A percentile compares a stretch with the other conserved stretches of the same genome.
Evolutionary conservation across 2,888 invertebrate genomes (phyloP).

Genomic region (Oeneis ivallda): DNA sequence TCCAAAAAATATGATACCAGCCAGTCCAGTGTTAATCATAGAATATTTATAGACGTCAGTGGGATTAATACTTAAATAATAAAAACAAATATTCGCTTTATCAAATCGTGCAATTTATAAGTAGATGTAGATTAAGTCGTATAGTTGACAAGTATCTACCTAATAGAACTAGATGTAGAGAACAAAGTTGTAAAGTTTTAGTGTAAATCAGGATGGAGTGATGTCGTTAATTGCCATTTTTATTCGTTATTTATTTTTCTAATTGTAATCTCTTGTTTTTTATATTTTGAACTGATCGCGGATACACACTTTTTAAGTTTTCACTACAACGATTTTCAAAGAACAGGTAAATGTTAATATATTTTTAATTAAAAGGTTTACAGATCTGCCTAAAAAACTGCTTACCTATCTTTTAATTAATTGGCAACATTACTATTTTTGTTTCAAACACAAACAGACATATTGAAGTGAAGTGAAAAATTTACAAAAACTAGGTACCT

Average conservation of each 20-base stretch:
- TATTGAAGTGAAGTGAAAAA: neutral
- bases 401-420: too few relatives aligned
- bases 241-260: slow-evolving; percentile 79
- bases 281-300: slow-evolving; percentile 50
- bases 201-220: slow-evolving; percentile 45
- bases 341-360: neutral
- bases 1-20: too few relatives aligned
- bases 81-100: slow-evolving; percentile 72
- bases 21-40: too few relatives aligned
- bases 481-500: neutral
- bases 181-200: slow-evolving; percentile 58
- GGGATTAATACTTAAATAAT: slow-evolving; percentile 47
- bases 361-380: neutral
- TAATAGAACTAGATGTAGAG: slow-evolving; percentile 45
- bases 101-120: slow-evolving; percentile 79
- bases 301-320: slow-evolving; percentile 35
- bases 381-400: neutral
- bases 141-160: slow-evolving; percentile 60
- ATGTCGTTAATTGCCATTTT: slow-evolving; percentile 64
- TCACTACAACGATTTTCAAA: neutral
- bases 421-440: neutral
- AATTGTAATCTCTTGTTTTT: slow-evolving; percentile 65
- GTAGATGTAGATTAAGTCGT: slow-evolving; percentile 65
- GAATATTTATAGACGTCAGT: too few relatives aligned
- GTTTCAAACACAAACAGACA: neutral